Evolutionary conservation across 2,113 vertebrate genomes (phyloP), one percentile per base, ranked within the genome.

Genomic region (Psittacara wagleri): DNA sequence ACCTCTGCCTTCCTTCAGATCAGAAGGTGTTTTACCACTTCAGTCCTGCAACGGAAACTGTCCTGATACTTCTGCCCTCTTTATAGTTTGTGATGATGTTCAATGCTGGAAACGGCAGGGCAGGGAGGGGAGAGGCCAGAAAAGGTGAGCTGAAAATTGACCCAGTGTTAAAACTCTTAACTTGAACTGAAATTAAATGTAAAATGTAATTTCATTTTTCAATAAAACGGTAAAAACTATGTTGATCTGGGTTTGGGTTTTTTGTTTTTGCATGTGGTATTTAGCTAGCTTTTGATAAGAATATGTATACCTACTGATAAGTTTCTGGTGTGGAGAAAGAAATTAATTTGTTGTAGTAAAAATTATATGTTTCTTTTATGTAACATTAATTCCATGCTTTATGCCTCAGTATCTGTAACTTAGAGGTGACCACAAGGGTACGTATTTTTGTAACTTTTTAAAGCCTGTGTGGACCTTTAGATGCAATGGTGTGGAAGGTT

Each of bases 91-190:
- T 20, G 59, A 12, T 28, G 23, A 8, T 22, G 10, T 24, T 44
- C 4, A 2, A 4, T 24, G 27, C 51, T 59, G 33, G 37, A n/a
- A 73, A 25, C 13, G 25, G 13, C 1, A 7, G 3, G 1, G 6
- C 9, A 3, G 3, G 18, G 13, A 2, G 7, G 3, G 1, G 5
- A 2, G 1, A 4, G 19, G 16, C 8, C 6, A 1, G 16, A 5
- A 25, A n/a, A 41, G 19, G 23, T 12, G 20, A 70, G 17, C 3
- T 31, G 49, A 6, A 7, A 3, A 2, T 13, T 33, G 13, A 25
- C 37, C 16, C 11, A 8, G 0, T 22, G 66, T 29, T 61, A 41
- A 82, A 78, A 4, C 25, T 64, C 10, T 13, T 61, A 29, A 41
- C 27, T 18, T n/a, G 33, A 27, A 25, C 64, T 24, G 75, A 37